A percentile compares a stretch with the other conserved stretches of the same genome.
Evolutionary conservation across 1,140 invertebrate genomes (phyloP).

Genomic region (Prorops nasuta): DNA sequence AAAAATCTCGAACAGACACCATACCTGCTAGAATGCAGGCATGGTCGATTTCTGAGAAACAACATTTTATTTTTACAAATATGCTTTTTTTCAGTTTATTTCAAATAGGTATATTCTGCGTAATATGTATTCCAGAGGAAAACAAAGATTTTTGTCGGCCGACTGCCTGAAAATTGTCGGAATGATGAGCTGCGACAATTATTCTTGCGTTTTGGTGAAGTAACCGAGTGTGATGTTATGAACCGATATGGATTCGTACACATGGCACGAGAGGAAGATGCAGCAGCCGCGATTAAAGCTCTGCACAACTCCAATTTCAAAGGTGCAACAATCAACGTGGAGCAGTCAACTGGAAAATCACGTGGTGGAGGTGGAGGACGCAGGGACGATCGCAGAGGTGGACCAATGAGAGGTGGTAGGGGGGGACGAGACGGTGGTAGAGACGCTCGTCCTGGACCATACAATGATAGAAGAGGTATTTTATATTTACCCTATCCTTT

Average conservation of each 20-base stretch:
- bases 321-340: constrained; percentile 54
- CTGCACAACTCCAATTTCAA: constrained; percentile 54
- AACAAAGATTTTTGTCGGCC: constrained; percentile 56
- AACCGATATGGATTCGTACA: constrained; percentile 55
- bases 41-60: constrained; percentile 48
- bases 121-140: constrained; percentile 42
- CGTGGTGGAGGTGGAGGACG: constrained; percentile 43
- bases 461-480: constrained; percentile 55
- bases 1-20: constrained; percentile 51
- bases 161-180: constrained; percentile 54
- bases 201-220: constrained; percentile 51
- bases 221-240: constrained; percentile 55
- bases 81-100: background rate
- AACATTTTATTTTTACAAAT: constrained; percentile 1
- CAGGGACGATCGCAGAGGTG: constrained; percentile 47
- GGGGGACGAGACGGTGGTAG: constrained; percentile 53
- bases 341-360: constrained; percentile 53
- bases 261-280: constrained; percentile 53
- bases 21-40: constrained; percentile 30
- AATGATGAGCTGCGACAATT: constrained; percentile 51
- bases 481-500: too few relatives aligned
- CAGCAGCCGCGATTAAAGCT: constrained; percentile 50
- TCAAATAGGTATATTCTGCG: background rate
- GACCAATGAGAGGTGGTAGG: constrained; percentile 51
- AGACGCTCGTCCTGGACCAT: constrained; percentile 54